Base-by-base conservation (phyloP, 2,797 vertebrate genomes). In the Microtus californicus region DNA sequence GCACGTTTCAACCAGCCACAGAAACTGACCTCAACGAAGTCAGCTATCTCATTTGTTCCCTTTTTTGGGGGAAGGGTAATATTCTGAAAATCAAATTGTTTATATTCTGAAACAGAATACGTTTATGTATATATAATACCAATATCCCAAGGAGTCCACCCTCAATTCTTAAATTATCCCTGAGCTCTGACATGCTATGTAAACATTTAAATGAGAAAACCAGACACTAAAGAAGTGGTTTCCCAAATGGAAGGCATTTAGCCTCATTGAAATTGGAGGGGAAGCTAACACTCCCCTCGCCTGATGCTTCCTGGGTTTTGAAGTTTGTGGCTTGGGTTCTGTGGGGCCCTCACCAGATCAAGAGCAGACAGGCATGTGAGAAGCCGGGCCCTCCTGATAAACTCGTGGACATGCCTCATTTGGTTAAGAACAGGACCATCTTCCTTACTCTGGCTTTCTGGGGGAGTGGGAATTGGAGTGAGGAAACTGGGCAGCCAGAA, bases 141-240 rank as follows among this genome's bases (percentile, higher is more conserved):
- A 73, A 29, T 61, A 77, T 54, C 34, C 69, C 87, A 90, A 21
- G 51, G 59, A 87, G 69, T 86, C 12, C 31, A 23, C n/a, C 45
- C 43, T 56, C n/a, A 79, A 86, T 90, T 69, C 37, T 77, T 83
- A 93, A 61, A 83, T 79, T 48, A 87, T 83, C 69, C 86, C 11
- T 56, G 89, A 92, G 77, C n/a, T 81, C 45, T 29, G 8, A 51
- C 19, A 61, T 31, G 59, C 9, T 51, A 48, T 19, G 2, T 37
- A 78, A 93, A 93, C 34, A 79, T 59, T 82, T 79, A 90, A 86
- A 77, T 45, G 43, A 3, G 19, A 96, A 95, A 93, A 96, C 43
- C 10, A 95, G 63, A 86, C 94, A 21, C 54, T 69, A 59, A 97
- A 74, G 43, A 15, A n/a, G 59, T 31, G 65, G n/a, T 34, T 96